Evolutionary conservation across 2,797 vertebrate species (phyloP), one percentile per base, ranked within the genome.

Genomic region (Huso huso): DNA sequence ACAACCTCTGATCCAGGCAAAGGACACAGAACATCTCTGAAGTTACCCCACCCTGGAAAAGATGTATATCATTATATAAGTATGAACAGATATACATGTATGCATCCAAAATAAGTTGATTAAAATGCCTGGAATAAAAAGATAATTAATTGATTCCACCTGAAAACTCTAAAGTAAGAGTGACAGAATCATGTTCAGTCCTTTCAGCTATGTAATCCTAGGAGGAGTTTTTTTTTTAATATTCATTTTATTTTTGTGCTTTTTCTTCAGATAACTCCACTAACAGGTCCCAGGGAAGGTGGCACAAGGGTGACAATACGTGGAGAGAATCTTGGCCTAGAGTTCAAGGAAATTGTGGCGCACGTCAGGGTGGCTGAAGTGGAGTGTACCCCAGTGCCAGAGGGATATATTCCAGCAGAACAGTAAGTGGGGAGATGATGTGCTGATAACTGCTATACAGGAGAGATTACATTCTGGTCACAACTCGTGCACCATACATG

Each of bases 371-470:
- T 99, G 77, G 96, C 96, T 0, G 93, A 94, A 0, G 96, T 99
- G 78, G 94, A 97, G 15, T 99, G 96, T 77, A 92, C 82, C n/a
- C 94, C 97, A 0, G 85, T 97, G 71, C 90, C 86, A 1, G 94
- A 97, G 2, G 96, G 94, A 71, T 99, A 98, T 84, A 92, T 99
- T 74, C 94, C 96, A 1, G 96, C 96, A 0, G 96, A 99, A 73
- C 96, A 98, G 95, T 99, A 82, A 95, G 95, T 93, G 66, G 23
- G 10, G 48, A 48, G 68, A 72, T 15, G 10, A 13, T 12, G 62
- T 53, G 62, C 53, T 11, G 57, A 6, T 48, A 48, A 6, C 10
- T 10, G 51, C 37, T 3, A 3, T 18, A 11, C 51, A 8, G 8
- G 57, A 13, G 63, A 37, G 23, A 37, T 37, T 37, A 37, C 23